Base-by-base conservation (phyloP, 2,888 invertebrate genomes). In the Lycia hirtaria region DNA sequence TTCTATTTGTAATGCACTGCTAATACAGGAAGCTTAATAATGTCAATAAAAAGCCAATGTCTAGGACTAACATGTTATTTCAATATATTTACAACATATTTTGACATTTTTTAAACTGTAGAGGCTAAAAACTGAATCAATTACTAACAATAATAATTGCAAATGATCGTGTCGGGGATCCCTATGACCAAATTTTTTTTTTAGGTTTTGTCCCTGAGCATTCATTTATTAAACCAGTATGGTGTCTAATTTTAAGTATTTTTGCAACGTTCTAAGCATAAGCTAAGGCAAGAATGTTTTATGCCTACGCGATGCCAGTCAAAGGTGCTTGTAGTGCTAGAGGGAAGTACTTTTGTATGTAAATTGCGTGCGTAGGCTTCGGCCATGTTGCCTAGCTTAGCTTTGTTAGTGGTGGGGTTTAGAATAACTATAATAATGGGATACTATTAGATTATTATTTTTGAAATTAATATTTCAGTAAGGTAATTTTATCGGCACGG, bases 331-430 rank as follows among this genome's bases (percentile, higher is more conserved):
- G 80, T 77, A 76, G 71, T 67, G 67, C 68, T 75, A 75, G 71
- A 72, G 77, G 84, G 82, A 85, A 85, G 87, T 88, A 90, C 89
- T 89, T 90, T 90, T 90, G 91, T 91, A 90, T 91, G 90, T 87
- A 88, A 90, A 91, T 89, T 78, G 65, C 79, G 77, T 79, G 90
- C 90, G 90, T 90, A 88, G 91, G 90, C 76, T 75, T 77, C 61
- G 70, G 65, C 73, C 69, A 65, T 69, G 66, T 72, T 67, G 69
- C 68, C 71, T 76, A 74, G 72, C n/a, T n/a, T n/a, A n/a, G 72
- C 76, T 80, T 77, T 78, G 80, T 78, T 73, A 71, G 60, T 43
- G 71, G 66, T 69, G 75, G 41, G 78, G 77, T 78, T 82, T 81
- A 79, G 76, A 80, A 52, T 58, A 48, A 37, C 52, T 48, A 33